These are phyloP conservation scores for Heliconius hewitsoni DNA, from an alignment of 1,140 invertebrate species.

Conservation along the genomic window DNA sequence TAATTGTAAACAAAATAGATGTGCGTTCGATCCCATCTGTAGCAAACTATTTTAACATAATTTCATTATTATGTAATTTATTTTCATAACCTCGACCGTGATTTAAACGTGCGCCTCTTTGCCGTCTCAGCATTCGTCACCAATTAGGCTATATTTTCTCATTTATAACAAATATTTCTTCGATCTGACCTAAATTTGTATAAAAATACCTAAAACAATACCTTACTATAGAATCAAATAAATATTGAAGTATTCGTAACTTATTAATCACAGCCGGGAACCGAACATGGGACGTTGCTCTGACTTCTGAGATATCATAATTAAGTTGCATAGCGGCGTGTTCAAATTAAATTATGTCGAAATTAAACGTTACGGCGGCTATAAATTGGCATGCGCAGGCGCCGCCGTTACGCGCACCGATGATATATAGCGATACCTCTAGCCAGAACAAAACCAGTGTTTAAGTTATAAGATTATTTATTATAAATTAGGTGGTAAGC, in stretches of 20 bases:
- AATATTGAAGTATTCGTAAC: background rate
- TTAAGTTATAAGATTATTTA: constrained; percentile 12
- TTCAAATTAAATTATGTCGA: constrained; percentile 78
- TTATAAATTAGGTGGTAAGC: background rate
- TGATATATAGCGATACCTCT: constrained; percentile 56
- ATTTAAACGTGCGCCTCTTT: too few relatives aligned
- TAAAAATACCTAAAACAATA: too few relatives aligned
- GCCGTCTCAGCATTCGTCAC: too few relatives aligned
- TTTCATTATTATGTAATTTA: too few relatives aligned
- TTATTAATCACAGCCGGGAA: constrained; percentile 7
- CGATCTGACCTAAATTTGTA: too few relatives aligned
- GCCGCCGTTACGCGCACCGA: constrained; percentile 64
- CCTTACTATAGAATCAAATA: too few relatives aligned
- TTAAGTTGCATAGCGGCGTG: constrained; percentile 69
- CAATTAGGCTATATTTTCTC: too few relatives aligned
- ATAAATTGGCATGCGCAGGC: constrained; percentile 69
- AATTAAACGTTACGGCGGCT: constrained; percentile 70
- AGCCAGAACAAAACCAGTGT: constrained; percentile 36
- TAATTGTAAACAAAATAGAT: too few relatives aligned
- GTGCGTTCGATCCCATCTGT: too few relatives aligned
- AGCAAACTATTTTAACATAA: too few relatives aligned
- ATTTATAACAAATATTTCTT: too few relatives aligned
- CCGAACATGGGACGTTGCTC: constrained; percentile 14
- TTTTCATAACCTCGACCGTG: too few relatives aligned
- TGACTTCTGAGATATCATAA: constrained; percentile 67